phyloP scores from a whole-genome alignment of 2,888 invertebrate species.

The Myathropa florea region DNA sequence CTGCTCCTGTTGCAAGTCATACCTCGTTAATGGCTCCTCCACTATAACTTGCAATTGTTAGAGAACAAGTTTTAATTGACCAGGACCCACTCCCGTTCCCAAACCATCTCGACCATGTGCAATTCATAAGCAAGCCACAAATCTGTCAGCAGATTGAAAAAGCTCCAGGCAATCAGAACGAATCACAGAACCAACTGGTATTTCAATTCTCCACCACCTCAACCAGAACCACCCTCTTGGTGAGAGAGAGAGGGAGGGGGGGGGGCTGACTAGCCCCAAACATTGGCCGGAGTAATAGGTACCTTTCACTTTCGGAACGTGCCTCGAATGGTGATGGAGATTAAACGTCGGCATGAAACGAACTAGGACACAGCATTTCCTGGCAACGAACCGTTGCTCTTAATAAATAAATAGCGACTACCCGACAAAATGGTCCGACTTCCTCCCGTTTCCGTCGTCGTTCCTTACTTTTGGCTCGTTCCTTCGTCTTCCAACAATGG shows the following conservation, averaged over 20 bases:
- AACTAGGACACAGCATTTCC: slow-evolving; percentile 4
- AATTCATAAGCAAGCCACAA: slow-evolving; percentile 13
- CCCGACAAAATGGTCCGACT: neutral
- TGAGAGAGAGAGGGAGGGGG: too few relatives aligned
- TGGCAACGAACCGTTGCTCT: slow-evolving; percentile 19
- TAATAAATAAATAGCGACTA: slow-evolving; percentile 51
- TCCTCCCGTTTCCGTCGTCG: neutral
- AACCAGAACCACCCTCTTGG: neutral
- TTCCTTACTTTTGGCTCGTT: neutral
- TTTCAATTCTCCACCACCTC: neutral
- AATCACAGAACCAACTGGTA: slow-evolving; percentile 18
- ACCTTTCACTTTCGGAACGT: slow-evolving; percentile 54
- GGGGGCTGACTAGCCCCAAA: too few relatives aligned
- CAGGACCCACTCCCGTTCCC: neutral
- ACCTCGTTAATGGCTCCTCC: too few relatives aligned
- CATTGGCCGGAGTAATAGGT: slow-evolving; percentile 37
- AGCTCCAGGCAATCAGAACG: neutral
- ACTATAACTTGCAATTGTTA: neutral
- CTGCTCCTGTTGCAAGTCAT: too few relatives aligned
- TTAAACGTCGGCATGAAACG: slow-evolving; percentile 35
- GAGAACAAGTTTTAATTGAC: neutral
- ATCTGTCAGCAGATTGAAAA: slow-evolving; percentile 40
- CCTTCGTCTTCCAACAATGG: neutral
- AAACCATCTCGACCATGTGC: neutral
- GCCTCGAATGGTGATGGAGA: slow-evolving; percentile 53